A percentile compares a stretch with the other conserved stretches of the same genome.
These are phyloP conservation scores for Zonotrichia albicollis DNA, from an alignment of 2,797 vertebrate species.

Conservation along the genomic window DNA sequence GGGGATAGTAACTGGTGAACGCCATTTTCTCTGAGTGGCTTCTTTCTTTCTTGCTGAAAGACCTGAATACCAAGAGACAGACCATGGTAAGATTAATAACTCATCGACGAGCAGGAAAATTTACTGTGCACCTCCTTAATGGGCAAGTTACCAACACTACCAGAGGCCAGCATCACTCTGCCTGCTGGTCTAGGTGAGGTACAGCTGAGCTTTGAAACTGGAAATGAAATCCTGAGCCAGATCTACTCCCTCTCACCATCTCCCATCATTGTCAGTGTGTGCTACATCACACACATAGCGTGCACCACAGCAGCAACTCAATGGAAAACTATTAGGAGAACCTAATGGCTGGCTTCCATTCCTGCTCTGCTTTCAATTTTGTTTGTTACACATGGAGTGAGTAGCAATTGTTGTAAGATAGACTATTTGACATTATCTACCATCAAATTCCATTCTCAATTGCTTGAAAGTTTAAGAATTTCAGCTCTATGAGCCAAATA, in stretches of 20 bases:
- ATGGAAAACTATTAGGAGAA: background rate
- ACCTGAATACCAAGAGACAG: conserved; percentile 50
- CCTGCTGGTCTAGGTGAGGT: background rate
- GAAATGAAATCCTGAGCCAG: background rate
- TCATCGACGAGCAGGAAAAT: background rate
- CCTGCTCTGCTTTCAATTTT: background rate
- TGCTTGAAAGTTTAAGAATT: background rate
- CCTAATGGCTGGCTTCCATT: background rate
- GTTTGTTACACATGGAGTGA: background rate
- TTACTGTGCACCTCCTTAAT: background rate
- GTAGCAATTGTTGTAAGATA: background rate
- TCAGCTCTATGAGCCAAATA: background rate
- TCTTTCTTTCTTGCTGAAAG: conserved; percentile 51
- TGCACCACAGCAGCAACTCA: background rate
- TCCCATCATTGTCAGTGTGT: background rate
- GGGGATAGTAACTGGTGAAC: conserved; percentile 48
- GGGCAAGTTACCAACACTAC: background rate
- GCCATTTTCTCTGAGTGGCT: conserved; percentile 40
- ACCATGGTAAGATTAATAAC: background rate
- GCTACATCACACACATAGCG: background rate
- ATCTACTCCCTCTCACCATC: background rate
- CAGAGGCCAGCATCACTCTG: background rate
- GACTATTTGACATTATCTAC: background rate
- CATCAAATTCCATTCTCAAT: background rate
- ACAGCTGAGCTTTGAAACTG: background rate